These are phyloP conservation scores for Equus quagga DNA, from an alignment of 2,113 vertebrate genomes.

Conservation along the genomic window DNA sequence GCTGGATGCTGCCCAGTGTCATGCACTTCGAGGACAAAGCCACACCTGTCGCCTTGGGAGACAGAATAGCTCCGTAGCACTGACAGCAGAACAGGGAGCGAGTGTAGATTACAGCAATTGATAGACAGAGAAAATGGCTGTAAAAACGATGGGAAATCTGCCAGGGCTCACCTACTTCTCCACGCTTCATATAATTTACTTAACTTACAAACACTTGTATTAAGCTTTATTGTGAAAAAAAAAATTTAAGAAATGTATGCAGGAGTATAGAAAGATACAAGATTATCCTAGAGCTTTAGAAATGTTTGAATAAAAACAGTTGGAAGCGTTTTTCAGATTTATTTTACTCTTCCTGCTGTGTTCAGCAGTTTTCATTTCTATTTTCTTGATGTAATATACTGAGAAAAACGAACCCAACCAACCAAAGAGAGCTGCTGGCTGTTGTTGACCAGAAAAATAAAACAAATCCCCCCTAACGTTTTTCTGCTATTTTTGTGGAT, in stretches of 20 bases:
- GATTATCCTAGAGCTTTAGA: conserved; percentile 72
- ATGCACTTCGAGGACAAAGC: conserved; percentile 67
- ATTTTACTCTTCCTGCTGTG: conserved; percentile 73
- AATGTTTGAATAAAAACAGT: conserved; percentile 74
- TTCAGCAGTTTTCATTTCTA: conserved; percentile 76
- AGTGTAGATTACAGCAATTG: conserved; percentile 68
- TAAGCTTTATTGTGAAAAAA: conserved; percentile 71
- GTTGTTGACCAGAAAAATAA: conserved; percentile 69
- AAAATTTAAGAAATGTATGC: conserved; percentile 9
- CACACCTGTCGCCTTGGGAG: conserved; percentile 69
- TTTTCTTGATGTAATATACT: conserved; percentile 75
- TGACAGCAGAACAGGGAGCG: conserved; percentile 28
- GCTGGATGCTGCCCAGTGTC: conserved; percentile 58
- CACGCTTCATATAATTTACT: conserved; percentile 66
- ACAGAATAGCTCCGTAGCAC: neutral
- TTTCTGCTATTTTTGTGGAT: conserved; percentile 43
- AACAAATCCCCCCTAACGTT: conserved; percentile 47
- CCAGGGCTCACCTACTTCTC: conserved; percentile 77
- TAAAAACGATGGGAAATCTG: conserved; percentile 75
- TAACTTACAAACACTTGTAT: conserved; percentile 57
- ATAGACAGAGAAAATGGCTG: conserved; percentile 66
- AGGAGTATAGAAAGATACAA: conserved; percentile 57
- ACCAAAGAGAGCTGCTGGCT: conserved; percentile 68
- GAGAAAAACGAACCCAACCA: conserved; percentile 76
- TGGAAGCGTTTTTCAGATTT: conserved; percentile 77